Conservation (phyloP, 2,797 vertebrate genomes). For the Sebastes taczanowskii region DNA sequence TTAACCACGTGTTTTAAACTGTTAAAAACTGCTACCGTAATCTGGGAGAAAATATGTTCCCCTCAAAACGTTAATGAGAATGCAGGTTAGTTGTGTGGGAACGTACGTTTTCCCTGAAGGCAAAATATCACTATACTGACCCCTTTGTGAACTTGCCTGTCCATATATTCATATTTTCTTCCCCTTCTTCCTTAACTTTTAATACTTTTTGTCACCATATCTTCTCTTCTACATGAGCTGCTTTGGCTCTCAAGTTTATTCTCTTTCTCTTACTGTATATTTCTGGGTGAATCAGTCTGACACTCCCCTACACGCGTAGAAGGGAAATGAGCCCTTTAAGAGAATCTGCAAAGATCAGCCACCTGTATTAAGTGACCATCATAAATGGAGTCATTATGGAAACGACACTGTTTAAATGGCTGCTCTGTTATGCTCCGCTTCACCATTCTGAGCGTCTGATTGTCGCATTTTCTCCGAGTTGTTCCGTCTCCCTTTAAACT, state of each 20-base stretch:
- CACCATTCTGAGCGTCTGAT: not conserved
- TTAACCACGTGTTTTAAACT: too few species aligned
- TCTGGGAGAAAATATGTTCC: too few species aligned
- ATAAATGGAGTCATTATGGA: conserved; percentile 12
- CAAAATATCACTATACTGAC: not conserved
- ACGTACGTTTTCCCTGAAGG: not conserved
- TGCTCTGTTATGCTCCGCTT: not conserved
- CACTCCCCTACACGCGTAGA: not conserved
- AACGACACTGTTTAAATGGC: conserved; percentile 2
- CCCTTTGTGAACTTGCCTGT: not conserved
- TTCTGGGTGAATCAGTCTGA: not conserved
- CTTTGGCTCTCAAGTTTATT: not conserved
- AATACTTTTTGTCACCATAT: not conserved
- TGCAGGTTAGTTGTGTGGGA: too few species aligned
- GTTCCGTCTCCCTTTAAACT: not conserved
- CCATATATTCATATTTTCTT: not conserved
- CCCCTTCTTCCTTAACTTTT: not conserved
- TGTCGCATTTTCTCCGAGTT: not conserved
- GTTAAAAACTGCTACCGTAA: too few species aligned
- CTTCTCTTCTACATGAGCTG: not conserved
- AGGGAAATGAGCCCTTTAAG: conserved; percentile 3
- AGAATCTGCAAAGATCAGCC: not conserved
- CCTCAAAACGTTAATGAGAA: too few species aligned
- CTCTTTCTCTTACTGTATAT: not conserved
- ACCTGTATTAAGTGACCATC: conserved; percentile 9